Evolutionary conservation across 2,113 vertebrate species (phyloP).

Genomic region (Neolamprologus kungweensis): DNA sequence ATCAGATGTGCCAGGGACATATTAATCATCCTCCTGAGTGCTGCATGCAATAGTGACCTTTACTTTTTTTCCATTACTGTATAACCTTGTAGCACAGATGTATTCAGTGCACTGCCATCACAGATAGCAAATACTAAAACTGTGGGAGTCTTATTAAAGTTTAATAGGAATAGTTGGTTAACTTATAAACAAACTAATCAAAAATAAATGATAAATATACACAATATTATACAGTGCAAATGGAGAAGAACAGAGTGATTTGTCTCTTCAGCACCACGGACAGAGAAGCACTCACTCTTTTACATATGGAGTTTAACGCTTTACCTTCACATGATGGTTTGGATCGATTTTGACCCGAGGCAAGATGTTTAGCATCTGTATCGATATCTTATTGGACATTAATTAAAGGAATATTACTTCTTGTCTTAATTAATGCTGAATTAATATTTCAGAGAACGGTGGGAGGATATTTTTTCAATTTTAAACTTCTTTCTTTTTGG

Average conservation of each 20-base stretch:
- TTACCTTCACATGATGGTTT: not conserved
- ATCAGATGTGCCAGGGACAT: not conserved
- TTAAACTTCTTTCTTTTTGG: not conserved
- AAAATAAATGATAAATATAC: not conserved
- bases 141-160: not conserved
- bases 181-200: not conserved
- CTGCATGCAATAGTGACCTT: not conserved
- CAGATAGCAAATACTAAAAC: not conserved
- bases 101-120: not conserved
- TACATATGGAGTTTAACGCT: not conserved
- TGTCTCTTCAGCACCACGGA: not conserved
- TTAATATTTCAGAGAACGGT: rapidly evolving
- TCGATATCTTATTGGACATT: not conserved
- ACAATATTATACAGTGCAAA: not conserved
- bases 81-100: not conserved
- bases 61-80: not conserved
- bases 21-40: not conserved
- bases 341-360: rapidly evolving
- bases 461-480: rapidly evolving
- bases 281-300: not conserved
- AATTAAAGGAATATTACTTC: rapidly evolving
- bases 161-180: not conserved
- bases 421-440: not conserved
- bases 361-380: not conserved
- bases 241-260: not conserved